Base-by-base conservation (phyloP, 2,797 vertebrate genomes). In the Synaphobranchus kaupii region DNA sequence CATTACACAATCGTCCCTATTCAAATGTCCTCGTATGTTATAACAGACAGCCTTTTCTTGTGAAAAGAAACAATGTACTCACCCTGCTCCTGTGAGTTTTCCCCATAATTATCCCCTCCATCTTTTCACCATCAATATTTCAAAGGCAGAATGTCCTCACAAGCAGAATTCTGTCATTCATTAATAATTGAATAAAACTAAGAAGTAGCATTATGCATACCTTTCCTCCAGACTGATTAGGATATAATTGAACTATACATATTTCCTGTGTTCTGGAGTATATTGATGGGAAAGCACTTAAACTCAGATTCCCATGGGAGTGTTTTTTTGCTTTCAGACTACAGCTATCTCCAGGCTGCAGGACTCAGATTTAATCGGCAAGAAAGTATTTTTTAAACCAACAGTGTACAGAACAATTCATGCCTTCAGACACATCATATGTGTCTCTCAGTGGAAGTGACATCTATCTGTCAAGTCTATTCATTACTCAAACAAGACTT, bases 171-270 rank as follows among this genome's bases (percentile, higher is more conserved):
- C 82, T 88, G 63, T 85, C 84, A 84, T 87, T 89, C 68, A 85
- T 87, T 85, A 68, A 90, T 90, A 87, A 90, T 86, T 82, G 10
- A 90, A 85, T 71, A 31, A 71, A 71, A 28, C n/a, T 71, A 71
- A 71, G 68, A 31, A 31, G 68, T 71, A 31, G n/a, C 28, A 31
- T 34, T 34, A 31, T 71, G 68, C 68, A 31, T 71, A 71, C 68
- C 68, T 71, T 31, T 71, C 68, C 28, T 71, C 28, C 68, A 13
- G 28, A 31, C 28, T 71, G 68, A 71, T 31, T 31, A 71, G 28
- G 12, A 12, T 31, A 28, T 71, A 71, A 71, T 71, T 71, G 68
- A 71, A 71, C 68, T 31, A 28, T 12, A 31, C 28, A n/a, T 31
- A 31, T 31, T 71, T 28, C 68, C 28, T 31, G n/a, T 71, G 68